Percentiles rank a stretch among this genome's conserved stretches.
Evolutionary conservation across 2,888 invertebrate species (phyloP).

Genomic region (Vanessa cardui): DNA sequence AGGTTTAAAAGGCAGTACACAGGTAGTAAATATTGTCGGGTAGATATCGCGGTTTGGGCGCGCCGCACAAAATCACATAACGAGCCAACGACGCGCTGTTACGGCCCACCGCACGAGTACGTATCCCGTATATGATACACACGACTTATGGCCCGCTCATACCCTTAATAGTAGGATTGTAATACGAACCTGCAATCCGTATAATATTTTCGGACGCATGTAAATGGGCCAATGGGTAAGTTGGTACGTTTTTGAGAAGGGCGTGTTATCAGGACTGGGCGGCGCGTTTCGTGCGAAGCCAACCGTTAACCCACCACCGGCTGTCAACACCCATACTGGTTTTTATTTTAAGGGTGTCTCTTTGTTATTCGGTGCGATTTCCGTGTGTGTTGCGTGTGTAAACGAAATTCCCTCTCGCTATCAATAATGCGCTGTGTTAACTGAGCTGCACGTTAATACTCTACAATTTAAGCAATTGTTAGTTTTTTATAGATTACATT

Average conservation of each 20-base stretch:
- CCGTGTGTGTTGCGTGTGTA: slow-evolving; percentile 9
- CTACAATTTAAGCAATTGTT: neutral
- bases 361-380: slow-evolving; percentile 35
- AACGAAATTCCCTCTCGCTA: slow-evolving; percentile 1
- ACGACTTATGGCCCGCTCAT: slow-evolving; percentile 48
- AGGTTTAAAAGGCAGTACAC: slow-evolving; percentile 63
- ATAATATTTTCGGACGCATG: slow-evolving; percentile 53
- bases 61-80: slow-evolving; percentile 76
- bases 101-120: slow-evolving; percentile 63
- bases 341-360: slow-evolving; percentile 58
- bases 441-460: neutral
- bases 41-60: slow-evolving; percentile 63
- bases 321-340: slow-evolving; percentile 67
- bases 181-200: slow-evolving; percentile 45
- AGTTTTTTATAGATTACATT: neutral
- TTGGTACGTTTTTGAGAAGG: slow-evolving; percentile 30
- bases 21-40: slow-evolving; percentile 70
- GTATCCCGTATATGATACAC: slow-evolving; percentile 71
- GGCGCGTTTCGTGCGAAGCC: slow-evolving; percentile 64
- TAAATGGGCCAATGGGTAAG: slow-evolving; percentile 59
- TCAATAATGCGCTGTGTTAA: neutral
- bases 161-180: slow-evolving; percentile 69
- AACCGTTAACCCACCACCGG: slow-evolving; percentile 68
- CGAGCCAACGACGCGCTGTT: slow-evolving; percentile 72
- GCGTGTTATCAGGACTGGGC: slow-evolving; percentile 44